Conservation (phyloP, 2,888 invertebrate genomes). For the Eupithecia vulgata region DNA sequence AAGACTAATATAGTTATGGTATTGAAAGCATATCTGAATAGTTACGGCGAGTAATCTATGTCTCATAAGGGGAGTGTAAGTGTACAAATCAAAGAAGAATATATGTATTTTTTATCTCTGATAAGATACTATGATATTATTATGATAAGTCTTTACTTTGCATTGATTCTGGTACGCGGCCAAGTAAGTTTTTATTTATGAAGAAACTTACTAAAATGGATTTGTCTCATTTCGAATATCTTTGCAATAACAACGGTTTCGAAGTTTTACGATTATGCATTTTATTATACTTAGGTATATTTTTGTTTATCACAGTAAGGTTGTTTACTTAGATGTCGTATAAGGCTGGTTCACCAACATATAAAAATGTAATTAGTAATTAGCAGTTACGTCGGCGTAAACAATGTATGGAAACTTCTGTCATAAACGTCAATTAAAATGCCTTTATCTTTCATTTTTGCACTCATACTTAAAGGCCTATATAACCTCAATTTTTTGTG, state of each 20-base stretch:
- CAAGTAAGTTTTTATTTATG: background rate
- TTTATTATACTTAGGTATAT: background rate
- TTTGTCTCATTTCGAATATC: background rate
- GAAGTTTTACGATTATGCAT: background rate
- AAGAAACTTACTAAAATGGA: background rate
- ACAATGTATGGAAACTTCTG: background rate
- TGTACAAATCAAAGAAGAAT: background rate
- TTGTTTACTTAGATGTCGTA: background rate
- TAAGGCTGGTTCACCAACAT: background rate
- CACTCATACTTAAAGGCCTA: too few relatives aligned
- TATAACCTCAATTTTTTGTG: too few relatives aligned
- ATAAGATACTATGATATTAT: background rate
- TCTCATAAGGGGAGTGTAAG: background rate
- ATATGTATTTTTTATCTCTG: background rate
- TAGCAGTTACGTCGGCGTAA: background rate
- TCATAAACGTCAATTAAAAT: background rate
- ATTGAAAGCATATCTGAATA: background rate
- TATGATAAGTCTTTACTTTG: background rate
- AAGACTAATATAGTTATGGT: background rate
- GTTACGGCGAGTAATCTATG: background rate
- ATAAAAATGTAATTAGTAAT: background rate
- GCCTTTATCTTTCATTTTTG: too few relatives aligned
- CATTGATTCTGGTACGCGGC: background rate
- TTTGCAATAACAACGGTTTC: background rate
- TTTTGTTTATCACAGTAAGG: background rate